Conservation (phyloP, 92 coral and sea anemone species). For the Blastomussa wellsi region DNA sequence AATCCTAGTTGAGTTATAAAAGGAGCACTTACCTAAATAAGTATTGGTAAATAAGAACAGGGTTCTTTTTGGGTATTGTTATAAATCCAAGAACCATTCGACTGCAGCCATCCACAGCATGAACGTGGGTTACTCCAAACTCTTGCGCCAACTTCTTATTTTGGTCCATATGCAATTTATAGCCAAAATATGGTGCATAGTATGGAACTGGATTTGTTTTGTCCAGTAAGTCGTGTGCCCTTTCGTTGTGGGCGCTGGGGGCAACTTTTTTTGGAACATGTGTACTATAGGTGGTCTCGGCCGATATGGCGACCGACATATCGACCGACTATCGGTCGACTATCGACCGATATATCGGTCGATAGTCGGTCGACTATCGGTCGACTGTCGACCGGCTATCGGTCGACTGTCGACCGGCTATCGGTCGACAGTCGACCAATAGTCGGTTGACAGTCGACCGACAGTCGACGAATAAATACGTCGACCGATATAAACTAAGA, state of each 20-base stretch:
- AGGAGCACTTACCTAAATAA: slow-evolving; percentile 25
- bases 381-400: too few species aligned
- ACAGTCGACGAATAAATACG: too few species aligned
- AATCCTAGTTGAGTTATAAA: neutral
- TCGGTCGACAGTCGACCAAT: too few species aligned
- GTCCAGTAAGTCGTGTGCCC: slow-evolving; percentile 39
- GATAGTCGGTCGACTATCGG: too few species aligned
- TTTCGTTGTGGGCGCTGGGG: slow-evolving; percentile 26
- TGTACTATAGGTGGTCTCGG: too few species aligned
- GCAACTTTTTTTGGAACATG: too few species aligned
- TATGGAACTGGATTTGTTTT: slow-evolving; percentile 61
- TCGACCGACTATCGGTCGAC: too few species aligned
- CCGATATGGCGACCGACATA: too few species aligned
- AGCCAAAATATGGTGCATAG: slow-evolving; percentile 57
- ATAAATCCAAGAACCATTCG: slow-evolving; percentile 56
- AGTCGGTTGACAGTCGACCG: too few species aligned
- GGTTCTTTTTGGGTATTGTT: slow-evolving; percentile 47
- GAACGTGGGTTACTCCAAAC: slow-evolving; percentile 56
- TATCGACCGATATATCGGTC: too few species aligned
- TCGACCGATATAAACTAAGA: too few species aligned
- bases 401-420: too few species aligned
- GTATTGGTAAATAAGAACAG: slow-evolving; percentile 40
- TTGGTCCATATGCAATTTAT: slow-evolving; percentile 60
- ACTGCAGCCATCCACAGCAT: slow-evolving; percentile 52
- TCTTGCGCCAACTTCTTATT: slow-evolving; percentile 54